Base-by-base conservation (phyloP, 2,113 vertebrate species). In the Sisor rabdophorus region DNA sequence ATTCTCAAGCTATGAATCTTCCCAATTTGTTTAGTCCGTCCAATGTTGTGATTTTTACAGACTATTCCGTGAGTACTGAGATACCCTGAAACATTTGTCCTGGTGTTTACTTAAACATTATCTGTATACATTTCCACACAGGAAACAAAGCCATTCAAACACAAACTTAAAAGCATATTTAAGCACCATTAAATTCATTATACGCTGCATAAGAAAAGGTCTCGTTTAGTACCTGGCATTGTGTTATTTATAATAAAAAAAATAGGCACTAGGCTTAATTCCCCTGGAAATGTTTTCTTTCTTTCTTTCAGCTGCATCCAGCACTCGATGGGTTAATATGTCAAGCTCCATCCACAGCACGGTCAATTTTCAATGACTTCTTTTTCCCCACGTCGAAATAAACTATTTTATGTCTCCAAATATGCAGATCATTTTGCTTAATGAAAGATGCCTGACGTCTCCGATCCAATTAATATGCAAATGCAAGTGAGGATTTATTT, bases 381-480 rank as follows among this genome's bases (percentile, higher is more conserved):
- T 92, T 94, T 69, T 95, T 94, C 95, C 95, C 94, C 95, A 95
- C 95, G 94, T 95, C 95, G 95, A 98, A 98, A 97, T 97, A 97
- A 93, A 99, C 95, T 96, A 98, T 98, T 99, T 99, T 98, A 98
- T 98, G 96, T 98, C 96, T 99, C 95, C 96, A 98, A 99, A 99
- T 99, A 98, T 98, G 97, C 95, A 98, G 97, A 99, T 99, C 96
- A 99, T 99, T 99, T 98, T 98, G 95, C 97, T 98, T 99, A 99
- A 99, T 99, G 97, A 99, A 99, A 98, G 97, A 99, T 99, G 97
- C 95, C 97, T 98, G 97, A 98, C 97, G 95, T 98, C 96, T 98
- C 95, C 95, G 95, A 99, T 98, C 96, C 97, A 99, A 99, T 99
- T 99, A 99, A 99, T 99, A 99, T 99, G 97, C 97, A 99, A 99